Evolutionary conservation across 2,113 vertebrate genomes (phyloP).

Genomic region (Neotoma lepida): DNA sequence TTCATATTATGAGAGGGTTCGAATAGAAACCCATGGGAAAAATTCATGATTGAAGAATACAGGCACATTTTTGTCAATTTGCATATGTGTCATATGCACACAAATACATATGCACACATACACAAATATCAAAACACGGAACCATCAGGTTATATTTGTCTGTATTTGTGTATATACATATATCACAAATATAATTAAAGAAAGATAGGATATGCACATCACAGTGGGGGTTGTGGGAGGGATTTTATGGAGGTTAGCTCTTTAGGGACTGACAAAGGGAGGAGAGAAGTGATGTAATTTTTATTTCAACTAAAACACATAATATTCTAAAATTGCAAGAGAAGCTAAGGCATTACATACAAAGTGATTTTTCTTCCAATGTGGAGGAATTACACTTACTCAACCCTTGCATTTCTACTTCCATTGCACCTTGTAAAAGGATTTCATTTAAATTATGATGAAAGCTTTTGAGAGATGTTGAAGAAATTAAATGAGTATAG

Average conservation of each 20-base stretch:
- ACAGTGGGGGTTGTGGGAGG: not conserved
- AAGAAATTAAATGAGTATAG: constrained; percentile 69
- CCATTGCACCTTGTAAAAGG: constrained; percentile 37
- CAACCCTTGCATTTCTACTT: constrained; percentile 46
- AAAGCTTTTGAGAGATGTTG: constrained; percentile 58
- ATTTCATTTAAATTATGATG: constrained; percentile 64
- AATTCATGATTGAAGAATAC: not conserved
- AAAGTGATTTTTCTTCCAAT: not conserved
- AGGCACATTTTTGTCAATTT: rapidly evolving
- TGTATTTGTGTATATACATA: too few species aligned
- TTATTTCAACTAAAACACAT: not conserved
- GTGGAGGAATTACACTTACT: not conserved
- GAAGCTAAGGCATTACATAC: not conserved
- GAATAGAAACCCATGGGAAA: not conserved
- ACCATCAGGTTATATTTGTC: too few species aligned
- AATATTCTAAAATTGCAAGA: not conserved
- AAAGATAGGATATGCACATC: not conserved
- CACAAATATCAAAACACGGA: too few species aligned
- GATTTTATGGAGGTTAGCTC: not conserved
- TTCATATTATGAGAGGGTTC: not conserved
- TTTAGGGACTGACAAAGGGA: not conserved
- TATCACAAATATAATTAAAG: not conserved
- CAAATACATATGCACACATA: too few species aligned
- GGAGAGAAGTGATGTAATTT: not conserved
- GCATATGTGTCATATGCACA: not conserved